phyloP scores from a whole-genome alignment of 2,797 vertebrate genomes.

The Natrix natrix region DNA sequence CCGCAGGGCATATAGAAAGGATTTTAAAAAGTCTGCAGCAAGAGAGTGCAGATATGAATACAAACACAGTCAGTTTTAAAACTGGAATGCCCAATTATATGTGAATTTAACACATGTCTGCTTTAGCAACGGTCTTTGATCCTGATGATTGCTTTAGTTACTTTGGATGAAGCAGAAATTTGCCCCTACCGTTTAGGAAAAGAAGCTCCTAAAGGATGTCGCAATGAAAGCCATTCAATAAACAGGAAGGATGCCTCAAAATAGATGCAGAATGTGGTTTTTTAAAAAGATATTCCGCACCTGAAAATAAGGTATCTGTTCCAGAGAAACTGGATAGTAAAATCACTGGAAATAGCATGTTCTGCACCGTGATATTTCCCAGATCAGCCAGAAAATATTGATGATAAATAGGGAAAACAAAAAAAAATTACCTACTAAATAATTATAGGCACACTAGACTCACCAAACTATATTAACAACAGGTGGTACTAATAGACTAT shows the following conservation, averaged over 20 bases:
- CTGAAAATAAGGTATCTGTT: not conserved
- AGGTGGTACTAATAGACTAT: not conserved
- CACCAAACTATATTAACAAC: not conserved
- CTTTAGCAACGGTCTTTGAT: not conserved
- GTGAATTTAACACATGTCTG: not conserved
- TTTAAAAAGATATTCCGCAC: not conserved
- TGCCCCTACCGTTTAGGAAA: accelerated
- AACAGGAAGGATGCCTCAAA: conserved; percentile 18
- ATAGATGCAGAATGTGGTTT: accelerated
- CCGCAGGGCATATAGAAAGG: not conserved
- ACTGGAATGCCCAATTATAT: not conserved
- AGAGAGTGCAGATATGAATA: not conserved
- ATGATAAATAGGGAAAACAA: not conserved
- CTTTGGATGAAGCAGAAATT: conserved; percentile 2
- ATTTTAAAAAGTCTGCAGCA: not conserved
- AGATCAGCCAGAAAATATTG: not conserved
- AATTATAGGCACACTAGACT: not conserved
- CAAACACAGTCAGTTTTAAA: not conserved
- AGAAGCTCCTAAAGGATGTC: not conserved
- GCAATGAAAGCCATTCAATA: not conserved
- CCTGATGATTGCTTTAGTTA: not conserved
- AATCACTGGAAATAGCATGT: not conserved
- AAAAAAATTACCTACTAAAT: not conserved
- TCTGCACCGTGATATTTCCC: not conserved
- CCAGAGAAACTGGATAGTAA: not conserved